Conservation (phyloP, 2,888 invertebrate species). For the Drosophila recens region DNA sequence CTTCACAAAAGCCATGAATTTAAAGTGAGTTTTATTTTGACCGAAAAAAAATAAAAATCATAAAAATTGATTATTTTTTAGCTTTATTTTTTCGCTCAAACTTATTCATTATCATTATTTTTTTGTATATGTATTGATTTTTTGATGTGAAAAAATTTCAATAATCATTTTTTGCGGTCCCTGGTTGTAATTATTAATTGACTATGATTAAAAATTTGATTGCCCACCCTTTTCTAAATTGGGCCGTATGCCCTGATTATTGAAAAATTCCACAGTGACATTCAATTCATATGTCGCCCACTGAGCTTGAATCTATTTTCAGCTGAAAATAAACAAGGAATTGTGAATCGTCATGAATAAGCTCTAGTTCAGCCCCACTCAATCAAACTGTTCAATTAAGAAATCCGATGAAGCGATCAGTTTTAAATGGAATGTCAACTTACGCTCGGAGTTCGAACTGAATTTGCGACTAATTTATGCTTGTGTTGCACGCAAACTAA, state of each 20-base stretch:
- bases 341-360: neutral
- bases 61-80: too few relatives aligned
- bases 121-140: too few relatives aligned
- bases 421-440: neutral
- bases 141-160: too few relatives aligned
- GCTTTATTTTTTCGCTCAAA: too few relatives aligned
- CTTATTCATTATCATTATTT: too few relatives aligned
- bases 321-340: neutral
- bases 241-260: neutral
- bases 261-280: neutral
- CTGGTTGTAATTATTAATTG: too few relatives aligned
- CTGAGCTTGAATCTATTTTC: neutral
- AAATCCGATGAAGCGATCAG: neutral
- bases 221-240: too few relatives aligned
- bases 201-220: too few relatives aligned
- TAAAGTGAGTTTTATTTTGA: too few relatives aligned
- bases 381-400: neutral
- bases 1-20: too few relatives aligned
- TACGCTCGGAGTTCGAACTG: neutral
- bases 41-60: too few relatives aligned
- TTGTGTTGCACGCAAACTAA: slow-evolving; percentile 10
- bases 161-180: too few relatives aligned
- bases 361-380: neutral
- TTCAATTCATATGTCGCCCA: neutral
- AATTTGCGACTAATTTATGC: neutral